These are phyloP conservation scores for Calephelis virginiensis DNA, from an alignment of 1,140 invertebrate species.

Conservation along the genomic window DNA sequence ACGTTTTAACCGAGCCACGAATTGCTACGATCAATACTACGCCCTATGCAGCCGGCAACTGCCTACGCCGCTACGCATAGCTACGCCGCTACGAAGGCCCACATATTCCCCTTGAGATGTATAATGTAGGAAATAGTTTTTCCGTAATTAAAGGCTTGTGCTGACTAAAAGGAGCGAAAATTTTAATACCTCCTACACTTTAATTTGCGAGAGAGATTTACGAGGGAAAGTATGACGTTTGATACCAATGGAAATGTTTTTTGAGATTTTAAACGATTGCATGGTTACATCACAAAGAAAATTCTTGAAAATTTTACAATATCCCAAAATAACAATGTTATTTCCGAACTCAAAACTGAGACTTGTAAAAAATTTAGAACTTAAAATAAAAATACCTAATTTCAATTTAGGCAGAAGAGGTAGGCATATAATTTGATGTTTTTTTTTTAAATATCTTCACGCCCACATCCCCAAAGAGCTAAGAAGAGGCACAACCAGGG, in stretches of 20 bases:
- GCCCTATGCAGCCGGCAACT: conserved; percentile 28
- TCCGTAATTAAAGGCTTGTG: conserved; percentile 31
- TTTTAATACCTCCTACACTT: conserved; percentile 1
- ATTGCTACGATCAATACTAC: conserved; percentile 40
- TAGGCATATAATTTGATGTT: too few relatives aligned
- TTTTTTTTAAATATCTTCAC: too few relatives aligned
- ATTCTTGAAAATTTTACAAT: background rate
- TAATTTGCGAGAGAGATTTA: conserved; percentile 19
- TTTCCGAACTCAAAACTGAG: too few relatives aligned
- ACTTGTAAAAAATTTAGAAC: too few relatives aligned
- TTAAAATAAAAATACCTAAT: too few relatives aligned
- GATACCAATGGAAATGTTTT: conserved; percentile 1
- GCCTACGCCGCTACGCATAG: conserved; percentile 36
- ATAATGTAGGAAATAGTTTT: conserved; percentile 30
- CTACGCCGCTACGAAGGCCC: conserved; percentile 30
- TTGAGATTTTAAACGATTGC: background rate
- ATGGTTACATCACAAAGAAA: background rate
- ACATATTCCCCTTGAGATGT: conserved; percentile 20
- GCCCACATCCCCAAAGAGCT: too few relatives aligned
- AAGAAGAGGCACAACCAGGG: too few relatives aligned
- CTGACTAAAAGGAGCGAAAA: conserved; percentile 11
- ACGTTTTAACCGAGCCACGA: conserved; percentile 22
- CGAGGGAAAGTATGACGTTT: background rate
- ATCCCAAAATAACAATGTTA: background rate
- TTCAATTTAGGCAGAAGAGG: too few relatives aligned